phyloP scores from a whole-genome alignment of 2,888 invertebrate species.

The Conistra vaccinii region DNA sequence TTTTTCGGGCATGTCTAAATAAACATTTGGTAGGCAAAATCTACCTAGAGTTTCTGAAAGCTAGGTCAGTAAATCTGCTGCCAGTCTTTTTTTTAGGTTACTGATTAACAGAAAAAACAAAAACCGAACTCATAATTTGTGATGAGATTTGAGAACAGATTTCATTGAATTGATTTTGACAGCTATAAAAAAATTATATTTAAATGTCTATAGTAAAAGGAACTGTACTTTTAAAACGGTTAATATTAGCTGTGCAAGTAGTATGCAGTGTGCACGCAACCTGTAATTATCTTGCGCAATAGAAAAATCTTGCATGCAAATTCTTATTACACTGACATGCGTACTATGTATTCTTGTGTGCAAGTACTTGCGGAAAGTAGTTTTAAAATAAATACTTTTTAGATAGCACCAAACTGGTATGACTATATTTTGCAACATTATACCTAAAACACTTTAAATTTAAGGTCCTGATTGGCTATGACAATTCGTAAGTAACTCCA shows the following conservation, averaged over 20 bases:
- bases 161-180: background rate
- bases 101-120: background rate
- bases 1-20: background rate
- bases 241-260: background rate
- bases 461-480: background rate
- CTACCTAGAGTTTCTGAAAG: background rate
- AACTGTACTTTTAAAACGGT: no score
- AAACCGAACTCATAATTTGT: background rate
- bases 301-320: background rate
- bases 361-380: slow-evolving; percentile 2
- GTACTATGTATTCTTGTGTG: background rate
- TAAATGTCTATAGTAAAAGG: background rate
- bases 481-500: slow-evolving; percentile 4
- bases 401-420: slow-evolving; percentile 11
- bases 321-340: background rate
- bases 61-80: background rate
- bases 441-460: background rate
- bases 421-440: background rate
- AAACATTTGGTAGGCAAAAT: background rate
- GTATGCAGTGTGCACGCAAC: background rate
- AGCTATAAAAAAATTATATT: background rate
- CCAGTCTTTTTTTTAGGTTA: background rate
- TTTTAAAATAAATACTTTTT: background rate
- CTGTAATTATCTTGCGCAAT: background rate
- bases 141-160: background rate